Base-by-base conservation (phyloP, 2,797 vertebrate genomes). In the Tangara arthus region DNA sequence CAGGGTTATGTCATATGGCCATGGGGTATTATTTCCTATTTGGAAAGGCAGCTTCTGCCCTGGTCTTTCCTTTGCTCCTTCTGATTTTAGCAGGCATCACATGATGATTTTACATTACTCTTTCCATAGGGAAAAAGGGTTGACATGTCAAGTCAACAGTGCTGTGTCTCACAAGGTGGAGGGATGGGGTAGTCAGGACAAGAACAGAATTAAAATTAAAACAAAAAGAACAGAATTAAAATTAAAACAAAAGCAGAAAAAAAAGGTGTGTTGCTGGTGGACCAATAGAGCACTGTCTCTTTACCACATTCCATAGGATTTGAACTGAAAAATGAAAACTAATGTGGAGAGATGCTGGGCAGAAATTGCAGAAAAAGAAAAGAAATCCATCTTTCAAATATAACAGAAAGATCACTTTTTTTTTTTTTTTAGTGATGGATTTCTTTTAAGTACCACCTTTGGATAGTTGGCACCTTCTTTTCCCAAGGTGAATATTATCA, bases 221-320 rank as follows among this genome's bases (percentile, higher is more conserved):
- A 28, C 12, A 37, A n/a, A 49, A 20, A 47, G 9, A 90, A 42
- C 3, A 57, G 14, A 82, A 61, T 24, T 16, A 4, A 35, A 55
- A 64, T 19, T 32, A 26, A 46, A 46, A 30, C 19, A 60, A n/a
- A 50, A 18, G 2, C 11, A 55, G 39, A 9, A 21, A 32, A 23
- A 19, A 23, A 3, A 7, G 5, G 6, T 52, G 18, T 4, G 5
- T 10, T 81, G 44, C 78, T 75, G 27, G n/a, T 46, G 26, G 50
- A 52, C 57, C 24, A 69, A 15, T 3, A 9, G 39, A 60, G 23
- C 12, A 13, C 1, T 17, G 26, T 22, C 19, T 20, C 47, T 68
- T 88, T 5, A 75, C 34, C 49, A 37, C 0, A 2, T 8, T 46
- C 42, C 8, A 13, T 0, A 24, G 27, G 7, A 65, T 59, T 60